Base-by-base conservation (phyloP, 2,797 vertebrate genomes). In the Lepus townsendii region DNA sequence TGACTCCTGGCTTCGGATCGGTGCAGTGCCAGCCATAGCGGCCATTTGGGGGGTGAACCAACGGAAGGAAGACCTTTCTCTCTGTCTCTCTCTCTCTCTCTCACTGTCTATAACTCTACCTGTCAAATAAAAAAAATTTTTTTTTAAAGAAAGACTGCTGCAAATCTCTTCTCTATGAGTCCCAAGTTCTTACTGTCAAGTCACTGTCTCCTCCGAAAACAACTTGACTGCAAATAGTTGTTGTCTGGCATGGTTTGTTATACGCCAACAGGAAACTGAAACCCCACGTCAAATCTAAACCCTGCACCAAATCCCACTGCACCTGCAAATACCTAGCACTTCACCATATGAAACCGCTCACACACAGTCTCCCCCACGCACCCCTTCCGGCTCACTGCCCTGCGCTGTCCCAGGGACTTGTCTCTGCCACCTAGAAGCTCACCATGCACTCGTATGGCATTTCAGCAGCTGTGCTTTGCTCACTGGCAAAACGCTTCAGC, bases 401-500 rank as follows among this genome's bases (percentile, higher is more conserved):
- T 27, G n/a, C 87, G n/a, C 66, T 32, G n/a, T 30, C 30, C 30
- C 16, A 6, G 30, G 19, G 19, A 20, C 1, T 17, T 7, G 16
- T 17, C 66, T 30, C 19, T 35, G 7, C 30, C 65, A n/a, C 19
- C 60, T 24, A 16, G 26, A 30, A 47, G 54, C 7, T 62, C 19
- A 5, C 6, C 22, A 7, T 10, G n/a, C 69, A 4, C 11, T 16
- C 69, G 12, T 0, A 22, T 0, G 5, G 20, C 17, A n/a, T 24
- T 38, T 54, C 86, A 32, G 54, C 4, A 13, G 8, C 86, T 32
- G 0, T 3, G 26, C 19, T 14, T 9, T 20, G 24, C 26, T 27
- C 5, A 3, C 12, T 1, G 2, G 5, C 32, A 4, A 19, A 57
- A 32, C 19, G 52, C 68, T 54, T 20, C 12, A 0, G 24, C 1